These are phyloP conservation scores for Megalops cyprinoides DNA, from an alignment of 2,797 vertebrate species.

Conservation along the genomic window DNA sequence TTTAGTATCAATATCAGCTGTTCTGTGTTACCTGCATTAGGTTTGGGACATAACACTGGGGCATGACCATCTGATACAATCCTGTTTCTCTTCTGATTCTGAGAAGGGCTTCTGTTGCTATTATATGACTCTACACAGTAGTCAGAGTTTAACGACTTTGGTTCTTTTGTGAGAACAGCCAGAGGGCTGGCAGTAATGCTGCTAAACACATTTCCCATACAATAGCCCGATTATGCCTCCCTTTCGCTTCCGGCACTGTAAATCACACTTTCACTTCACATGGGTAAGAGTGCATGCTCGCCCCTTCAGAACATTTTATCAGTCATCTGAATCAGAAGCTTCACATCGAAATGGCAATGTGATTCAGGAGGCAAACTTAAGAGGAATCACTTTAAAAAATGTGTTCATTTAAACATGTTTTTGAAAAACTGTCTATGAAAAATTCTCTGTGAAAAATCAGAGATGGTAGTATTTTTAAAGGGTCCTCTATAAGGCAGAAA, in stretches of 20 bases:
- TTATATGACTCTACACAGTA: conserved; percentile 33
- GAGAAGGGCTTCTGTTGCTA: conserved; percentile 31
- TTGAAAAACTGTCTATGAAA: too few relatives aligned
- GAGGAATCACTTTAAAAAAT: neutral
- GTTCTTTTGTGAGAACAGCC: conserved; percentile 15
- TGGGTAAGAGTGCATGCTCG: neutral
- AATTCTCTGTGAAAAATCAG: too few relatives aligned
- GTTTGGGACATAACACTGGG: conserved; percentile 2
- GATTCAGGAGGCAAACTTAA: neutral
- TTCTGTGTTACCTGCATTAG: conserved; percentile 32
- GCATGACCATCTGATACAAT: conserved; percentile 21
- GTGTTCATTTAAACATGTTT: neutral
- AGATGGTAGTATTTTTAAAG: too few relatives aligned
- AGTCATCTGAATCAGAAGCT: neutral
- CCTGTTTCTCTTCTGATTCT: conserved; percentile 21
- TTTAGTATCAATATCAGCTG: too few relatives aligned
- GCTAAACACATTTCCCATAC: conserved; percentile 28
- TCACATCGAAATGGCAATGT: neutral
- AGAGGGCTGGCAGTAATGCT: conserved; percentile 19
- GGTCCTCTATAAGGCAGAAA: too few relatives aligned
- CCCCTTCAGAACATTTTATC: neutral
- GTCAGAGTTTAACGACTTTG: conserved; percentile 14
- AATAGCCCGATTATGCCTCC: conserved; percentile 27
- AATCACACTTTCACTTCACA: neutral
- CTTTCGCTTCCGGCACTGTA: conserved; percentile 8